phyloP scores from a whole-genome alignment of 2,888 invertebrate genomes.

The Drosophila infuscata region DNA sequence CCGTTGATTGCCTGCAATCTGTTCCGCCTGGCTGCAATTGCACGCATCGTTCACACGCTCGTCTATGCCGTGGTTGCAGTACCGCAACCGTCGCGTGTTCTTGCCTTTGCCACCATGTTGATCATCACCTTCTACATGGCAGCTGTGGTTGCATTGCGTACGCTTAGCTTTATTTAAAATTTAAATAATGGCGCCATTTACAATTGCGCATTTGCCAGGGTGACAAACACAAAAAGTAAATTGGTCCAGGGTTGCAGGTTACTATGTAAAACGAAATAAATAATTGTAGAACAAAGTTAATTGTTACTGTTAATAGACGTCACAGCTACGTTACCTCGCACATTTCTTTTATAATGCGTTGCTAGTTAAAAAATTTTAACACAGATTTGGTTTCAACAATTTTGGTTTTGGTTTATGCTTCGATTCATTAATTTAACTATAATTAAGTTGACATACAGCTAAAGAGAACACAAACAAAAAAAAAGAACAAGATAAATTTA shows the following conservation, averaged over 20 bases:
- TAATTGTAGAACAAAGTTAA: not conserved
- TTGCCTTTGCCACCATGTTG: slow-evolving; percentile 85
- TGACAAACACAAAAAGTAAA: not conserved
- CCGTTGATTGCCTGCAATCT: slow-evolving; percentile 86
- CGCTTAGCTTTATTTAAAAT: slow-evolving; percentile 64
- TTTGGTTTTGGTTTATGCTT: slow-evolving; percentile 46
- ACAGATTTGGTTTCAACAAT: slow-evolving; percentile 29
- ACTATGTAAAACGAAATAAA: slow-evolving; percentile 14
- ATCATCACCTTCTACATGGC: slow-evolving; percentile 86
- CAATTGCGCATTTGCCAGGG: slow-evolving; percentile 10
- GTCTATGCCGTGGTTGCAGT: slow-evolving; percentile 88
- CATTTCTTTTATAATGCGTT: not conserved
- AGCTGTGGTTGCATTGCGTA: slow-evolving; percentile 81
- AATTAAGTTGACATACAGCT: slow-evolving; percentile 69
- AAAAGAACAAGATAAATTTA: slow-evolving; percentile 12
- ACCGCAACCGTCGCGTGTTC: slow-evolving; percentile 87
- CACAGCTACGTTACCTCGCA: not conserved
- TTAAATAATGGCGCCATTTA: slow-evolving; percentile 25
- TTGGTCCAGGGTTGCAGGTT: slow-evolving; percentile 11
- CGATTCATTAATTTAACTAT: slow-evolving; percentile 63
- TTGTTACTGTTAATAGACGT: not conserved
- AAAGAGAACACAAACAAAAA: slow-evolving; percentile 53
- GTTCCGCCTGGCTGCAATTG: slow-evolving; percentile 86
- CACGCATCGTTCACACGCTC: slow-evolving; percentile 87
- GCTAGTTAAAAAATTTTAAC: not conserved